Evolutionary conservation across 2,797 vertebrate genomes (phyloP).

Genomic region (Sebastolobus altivelis): DNA sequence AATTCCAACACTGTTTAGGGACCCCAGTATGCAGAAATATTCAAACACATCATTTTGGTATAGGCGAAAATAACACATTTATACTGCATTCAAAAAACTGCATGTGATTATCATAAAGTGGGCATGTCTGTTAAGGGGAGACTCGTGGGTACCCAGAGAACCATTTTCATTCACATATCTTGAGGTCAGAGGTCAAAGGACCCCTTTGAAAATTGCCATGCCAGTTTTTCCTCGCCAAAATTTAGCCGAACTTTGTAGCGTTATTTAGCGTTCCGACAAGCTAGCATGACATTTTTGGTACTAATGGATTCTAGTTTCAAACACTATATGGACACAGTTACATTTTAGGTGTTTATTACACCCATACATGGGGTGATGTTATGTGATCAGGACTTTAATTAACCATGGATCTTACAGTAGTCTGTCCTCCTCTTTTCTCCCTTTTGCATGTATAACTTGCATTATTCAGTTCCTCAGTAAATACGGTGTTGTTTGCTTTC

Average conservation of each 20-base stretch:
- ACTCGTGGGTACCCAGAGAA: no score
- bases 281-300: no score
- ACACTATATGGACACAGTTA: no score
- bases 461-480: conserved; percentile 15
- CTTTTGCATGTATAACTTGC: neutral
- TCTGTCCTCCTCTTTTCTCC: neutral
- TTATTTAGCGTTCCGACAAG: no score
- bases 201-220: neutral
- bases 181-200: neutral
- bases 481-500: conserved; percentile 7
- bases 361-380: neutral
- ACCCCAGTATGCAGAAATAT: no score
- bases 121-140: no score
- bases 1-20: no score
- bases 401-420: neutral
- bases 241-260: no score
- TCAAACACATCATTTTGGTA: rapidly evolving
- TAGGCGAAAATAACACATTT: no score
- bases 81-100: no score
- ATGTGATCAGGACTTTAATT: conserved; percentile 12
- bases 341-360: neutral
- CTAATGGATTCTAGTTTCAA: neutral
- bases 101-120: no score
- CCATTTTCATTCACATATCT: neutral
- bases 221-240: neutral